Percentiles rank a stretch among this genome's conserved stretches.
Conservation (phyloP, 2,113 vertebrate genomes). For the Ranitomeya variabilis region DNA sequence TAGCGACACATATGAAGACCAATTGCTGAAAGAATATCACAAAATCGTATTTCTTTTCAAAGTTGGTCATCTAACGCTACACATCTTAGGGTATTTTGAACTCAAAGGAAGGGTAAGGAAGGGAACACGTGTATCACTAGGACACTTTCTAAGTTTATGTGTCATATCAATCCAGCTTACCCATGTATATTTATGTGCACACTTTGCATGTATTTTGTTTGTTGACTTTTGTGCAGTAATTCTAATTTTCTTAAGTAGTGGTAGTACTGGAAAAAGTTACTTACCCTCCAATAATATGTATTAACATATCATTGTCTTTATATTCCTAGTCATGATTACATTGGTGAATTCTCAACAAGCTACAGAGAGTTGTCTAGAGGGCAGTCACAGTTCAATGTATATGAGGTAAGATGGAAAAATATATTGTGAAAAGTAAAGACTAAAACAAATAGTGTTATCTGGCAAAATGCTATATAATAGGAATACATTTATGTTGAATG, state of each 20-base stretch:
- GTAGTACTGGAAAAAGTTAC: neutral
- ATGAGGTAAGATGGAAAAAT: slow-evolving; percentile 81
- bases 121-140: too few relatives aligned
- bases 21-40: too few relatives aligned
- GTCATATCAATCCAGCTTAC: too few relatives aligned
- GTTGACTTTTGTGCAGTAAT: too few relatives aligned
- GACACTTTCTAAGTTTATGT: too few relatives aligned
- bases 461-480: neutral
- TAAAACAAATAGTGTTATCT: neutral
- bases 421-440: too few relatives aligned
- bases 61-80: too few relatives aligned
- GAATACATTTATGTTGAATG: neutral
- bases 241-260: too few relatives aligned
- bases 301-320: neutral
- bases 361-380: slow-evolving; percentile 94
- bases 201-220: neutral
- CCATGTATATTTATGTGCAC: neutral
- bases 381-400: slow-evolving; percentile 95
- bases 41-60: too few relatives aligned
- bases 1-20: too few relatives aligned
- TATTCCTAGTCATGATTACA: slow-evolving; percentile 89
- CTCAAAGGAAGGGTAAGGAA: too few relatives aligned
- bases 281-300: neutral
- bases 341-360: slow-evolving; percentile 97
- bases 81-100: too few relatives aligned